A percentile compares a stretch with the other conserved stretches of the same genome.
These are phyloP conservation scores for Drosophila prostipennis DNA, from an alignment of 2,888 invertebrate genomes.

Conservation along the genomic window DNA sequence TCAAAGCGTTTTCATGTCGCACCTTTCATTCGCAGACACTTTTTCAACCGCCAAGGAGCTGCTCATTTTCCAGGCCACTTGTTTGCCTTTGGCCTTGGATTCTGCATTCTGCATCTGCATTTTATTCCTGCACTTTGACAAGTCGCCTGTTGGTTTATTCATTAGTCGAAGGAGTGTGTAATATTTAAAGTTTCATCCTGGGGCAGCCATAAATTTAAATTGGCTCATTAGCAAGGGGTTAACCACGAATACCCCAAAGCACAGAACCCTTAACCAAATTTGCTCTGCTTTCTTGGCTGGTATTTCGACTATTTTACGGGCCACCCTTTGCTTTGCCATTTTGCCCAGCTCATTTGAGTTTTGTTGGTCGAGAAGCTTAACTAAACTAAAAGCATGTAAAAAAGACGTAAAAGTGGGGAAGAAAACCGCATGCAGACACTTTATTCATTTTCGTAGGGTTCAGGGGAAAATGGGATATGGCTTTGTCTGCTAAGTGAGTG, in stretches of 20 bases:
- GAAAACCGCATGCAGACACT: constrained; percentile 57
- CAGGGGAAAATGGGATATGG: constrained; percentile 12
- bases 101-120: constrained; percentile 6
- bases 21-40: constrained; percentile 68
- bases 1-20: constrained; percentile 44
- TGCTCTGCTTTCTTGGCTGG: constrained; percentile 25
- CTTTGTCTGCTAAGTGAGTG: constrained; percentile 33
- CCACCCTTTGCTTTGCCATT: constrained; percentile 6
- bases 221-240: constrained; percentile 76
- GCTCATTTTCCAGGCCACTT: constrained; percentile 68
- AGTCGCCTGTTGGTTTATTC: constrained; percentile 21
- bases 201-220: constrained; percentile 67
- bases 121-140: constrained; percentile 18
- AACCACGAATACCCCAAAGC: constrained; percentile 57
- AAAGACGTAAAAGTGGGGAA: constrained; percentile 21
- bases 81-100: constrained; percentile 30
- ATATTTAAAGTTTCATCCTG: constrained; percentile 27
- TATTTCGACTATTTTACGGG: not conserved
- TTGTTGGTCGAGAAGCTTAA: constrained; percentile 73
- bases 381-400: constrained; percentile 73
- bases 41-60: constrained; percentile 21
- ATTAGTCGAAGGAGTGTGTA: constrained; percentile 1
- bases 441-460: constrained; percentile 11
- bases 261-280: constrained; percentile 28
- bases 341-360: constrained; percentile 59